Evolutionary conservation across 2,797 vertebrate species (phyloP).

Genomic region (Chiloscyllium punctatum): DNA sequence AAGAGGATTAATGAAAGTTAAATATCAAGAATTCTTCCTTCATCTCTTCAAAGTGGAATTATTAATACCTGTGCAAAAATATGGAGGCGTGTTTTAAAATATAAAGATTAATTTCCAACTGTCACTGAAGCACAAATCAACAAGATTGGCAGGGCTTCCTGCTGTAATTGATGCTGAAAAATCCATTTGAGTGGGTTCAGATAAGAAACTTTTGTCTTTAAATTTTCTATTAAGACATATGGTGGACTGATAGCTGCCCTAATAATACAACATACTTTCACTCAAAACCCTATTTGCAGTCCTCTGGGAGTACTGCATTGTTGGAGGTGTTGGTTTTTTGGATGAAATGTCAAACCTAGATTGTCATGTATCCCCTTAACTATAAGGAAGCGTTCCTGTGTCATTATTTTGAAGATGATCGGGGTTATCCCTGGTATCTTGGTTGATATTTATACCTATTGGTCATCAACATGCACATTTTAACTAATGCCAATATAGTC

Average conservation of each 20-base stretch:
- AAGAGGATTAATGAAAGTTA: constrained; percentile 52
- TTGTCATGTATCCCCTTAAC: background rate
- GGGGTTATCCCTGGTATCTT: no score
- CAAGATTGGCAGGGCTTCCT: constrained; percentile 42
- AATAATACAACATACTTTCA: constrained; percentile 46
- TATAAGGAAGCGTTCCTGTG: background rate
- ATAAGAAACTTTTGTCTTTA: constrained; percentile 46
- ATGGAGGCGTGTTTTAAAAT: constrained; percentile 53
- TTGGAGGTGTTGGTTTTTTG: background rate
- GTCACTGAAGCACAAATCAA: constrained; percentile 46
- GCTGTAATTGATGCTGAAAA: constrained; percentile 47
- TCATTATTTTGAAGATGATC: background rate
- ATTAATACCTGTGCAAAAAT: constrained; percentile 50
- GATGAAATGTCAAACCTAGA: background rate
- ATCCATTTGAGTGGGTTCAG: constrained; percentile 47
- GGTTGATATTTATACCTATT: no score
- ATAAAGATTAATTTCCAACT: constrained; percentile 54
- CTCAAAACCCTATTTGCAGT: constrained; percentile 40
- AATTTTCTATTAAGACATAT: constrained; percentile 42
- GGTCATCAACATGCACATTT: background rate
- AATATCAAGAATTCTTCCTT: constrained; percentile 38
- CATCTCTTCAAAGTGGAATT: constrained; percentile 44
- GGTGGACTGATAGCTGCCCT: constrained; percentile 40
- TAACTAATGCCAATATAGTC: background rate
- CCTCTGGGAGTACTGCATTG: background rate